Evolutionary conservation across 2,113 vertebrate species (phyloP), one percentile per base, ranked within the genome.

Genomic region (Australoheros scitulus): DNA sequence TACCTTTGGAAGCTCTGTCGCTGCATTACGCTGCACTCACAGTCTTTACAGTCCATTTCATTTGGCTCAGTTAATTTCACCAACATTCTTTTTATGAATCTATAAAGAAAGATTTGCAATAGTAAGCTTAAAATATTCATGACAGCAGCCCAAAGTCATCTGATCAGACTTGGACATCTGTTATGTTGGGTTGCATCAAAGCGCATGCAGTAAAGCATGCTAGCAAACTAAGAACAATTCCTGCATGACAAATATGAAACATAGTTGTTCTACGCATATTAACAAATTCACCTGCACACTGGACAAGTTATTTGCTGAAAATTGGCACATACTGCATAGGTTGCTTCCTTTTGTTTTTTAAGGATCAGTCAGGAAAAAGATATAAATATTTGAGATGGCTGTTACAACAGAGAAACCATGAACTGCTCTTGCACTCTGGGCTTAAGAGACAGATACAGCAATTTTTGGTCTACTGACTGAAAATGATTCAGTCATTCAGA

Each of bases 71-170:
- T 61, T 0, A 2, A 15, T 41, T 55, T 75, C 7, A 75, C 14
- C 11, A 32, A 14, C 3, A 72, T 50, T 72, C 20, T 10, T 75
- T 22, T 22, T 7, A 78, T 26, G 36, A 80, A 75, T 80, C 70
- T 76, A 52, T 36, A 50, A 77, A 83, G 77, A 68, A 17, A 55
- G 20, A 55, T 55, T 55, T 55, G 68, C 43, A 55, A 72, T 32
- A 55, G 10, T 8, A 55, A 43, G 26, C 65, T 52, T 72, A 32
- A 52, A 72, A 72, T 72, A 72, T 72, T 3, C 68, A 72, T 50
- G 4, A 72, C 26, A 55, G 68, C 47, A 55, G 26, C 18, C 68
- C 9, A 83, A 72, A 57, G 41, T 82, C n/a, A 61, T 11, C 43
- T 61, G 1, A 56, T 26, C 32, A 7, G 34, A 50, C 55, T 55